These are phyloP conservation scores for Conomelus anceps DNA, from an alignment of 2,888 invertebrate genomes.

Conservation along the genomic window DNA sequence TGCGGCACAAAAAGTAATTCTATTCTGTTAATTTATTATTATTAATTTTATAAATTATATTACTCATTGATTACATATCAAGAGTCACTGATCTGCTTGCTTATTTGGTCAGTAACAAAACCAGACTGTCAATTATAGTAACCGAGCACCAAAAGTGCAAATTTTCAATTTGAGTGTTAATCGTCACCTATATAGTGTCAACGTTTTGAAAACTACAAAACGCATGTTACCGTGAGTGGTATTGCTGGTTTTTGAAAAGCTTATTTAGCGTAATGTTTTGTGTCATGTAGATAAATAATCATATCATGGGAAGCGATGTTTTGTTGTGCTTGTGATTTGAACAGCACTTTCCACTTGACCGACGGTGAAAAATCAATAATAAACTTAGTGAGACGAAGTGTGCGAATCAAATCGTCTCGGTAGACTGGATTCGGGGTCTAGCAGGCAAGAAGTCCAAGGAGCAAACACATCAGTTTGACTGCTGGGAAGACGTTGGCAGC, in stretches of 20 bases:
- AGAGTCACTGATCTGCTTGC: not conserved
- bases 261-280: not conserved
- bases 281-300: not conserved
- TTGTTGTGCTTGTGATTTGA: not conserved
- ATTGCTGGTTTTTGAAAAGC: not conserved
- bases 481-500: not conserved
- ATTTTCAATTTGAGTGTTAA: not conserved
- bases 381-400: not conserved
- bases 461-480: slow-evolving; percentile 3
- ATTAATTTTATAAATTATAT: too few relatives aligned
- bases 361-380: slow-evolving; percentile 4
- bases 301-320: not conserved
- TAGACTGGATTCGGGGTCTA: not conserved
- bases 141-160: not conserved
- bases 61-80: not conserved
- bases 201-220: not conserved
- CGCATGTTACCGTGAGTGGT: not conserved
- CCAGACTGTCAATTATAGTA: not conserved
- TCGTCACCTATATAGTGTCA: not conserved
- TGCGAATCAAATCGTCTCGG: not conserved
- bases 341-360: not conserved
- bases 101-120: not conserved
- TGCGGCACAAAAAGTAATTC: too few relatives aligned
- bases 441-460: not conserved
- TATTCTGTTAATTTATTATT: too few relatives aligned